Conservation (phyloP, 2,888 invertebrate genomes). For the Aromia moschata region DNA sequence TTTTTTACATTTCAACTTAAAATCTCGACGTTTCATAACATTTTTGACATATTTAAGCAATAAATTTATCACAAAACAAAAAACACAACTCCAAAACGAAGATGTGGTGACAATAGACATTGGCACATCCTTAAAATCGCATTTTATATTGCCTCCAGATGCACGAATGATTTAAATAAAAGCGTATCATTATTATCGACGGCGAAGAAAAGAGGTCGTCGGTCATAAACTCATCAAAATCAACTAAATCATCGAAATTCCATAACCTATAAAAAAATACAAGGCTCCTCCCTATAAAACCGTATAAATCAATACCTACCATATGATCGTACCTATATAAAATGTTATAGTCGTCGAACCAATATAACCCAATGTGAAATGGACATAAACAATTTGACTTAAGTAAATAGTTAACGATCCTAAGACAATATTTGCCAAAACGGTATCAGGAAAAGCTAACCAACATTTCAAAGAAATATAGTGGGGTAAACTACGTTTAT, state of each 20-base stretch:
- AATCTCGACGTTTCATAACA: too few relatives aligned
- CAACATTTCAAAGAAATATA: neutral
- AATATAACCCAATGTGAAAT: conserved; percentile 5
- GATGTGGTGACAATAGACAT: too few relatives aligned
- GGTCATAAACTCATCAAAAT: conserved; percentile 10
- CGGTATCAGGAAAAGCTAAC: conserved; percentile 6
- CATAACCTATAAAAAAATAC: conserved; percentile 22
- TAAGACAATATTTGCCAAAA: conserved; percentile 9
- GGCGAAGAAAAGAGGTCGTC: conserved; percentile 7
- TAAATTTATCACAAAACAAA: too few relatives aligned
- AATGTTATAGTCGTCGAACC: conserved; percentile 19
- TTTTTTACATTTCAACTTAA: too few relatives aligned
- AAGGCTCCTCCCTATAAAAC: conserved; percentile 11
- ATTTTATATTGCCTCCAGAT: too few relatives aligned
- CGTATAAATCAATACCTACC: conserved; percentile 23
- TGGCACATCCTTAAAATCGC: too few relatives aligned
- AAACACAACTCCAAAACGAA: too few relatives aligned
- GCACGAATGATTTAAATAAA: neutral
- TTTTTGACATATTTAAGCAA: too few relatives aligned
- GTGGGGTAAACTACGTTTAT: neutral
- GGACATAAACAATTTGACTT: neutral
- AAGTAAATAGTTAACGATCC: conserved; percentile 7
- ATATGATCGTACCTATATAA: conserved; percentile 22
- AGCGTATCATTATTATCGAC: neutral
- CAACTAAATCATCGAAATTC: conserved; percentile 23